Evolutionary conservation across 2,113 vertebrate species (phyloP), one percentile per base, ranked within the genome.

Genomic region (Lagopus muta): DNA sequence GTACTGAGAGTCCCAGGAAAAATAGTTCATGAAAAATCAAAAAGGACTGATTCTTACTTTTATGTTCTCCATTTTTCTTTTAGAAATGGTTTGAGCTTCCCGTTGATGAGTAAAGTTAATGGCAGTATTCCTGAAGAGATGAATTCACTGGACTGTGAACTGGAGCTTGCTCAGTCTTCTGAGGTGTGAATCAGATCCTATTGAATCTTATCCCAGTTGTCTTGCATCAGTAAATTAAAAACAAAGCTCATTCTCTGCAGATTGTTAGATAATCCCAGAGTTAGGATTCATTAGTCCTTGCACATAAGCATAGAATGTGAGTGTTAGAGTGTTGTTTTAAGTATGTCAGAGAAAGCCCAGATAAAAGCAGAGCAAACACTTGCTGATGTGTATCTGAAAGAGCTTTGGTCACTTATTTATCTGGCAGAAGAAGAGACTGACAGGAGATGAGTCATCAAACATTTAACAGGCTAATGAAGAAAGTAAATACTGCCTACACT

Each of bases 91-190:
- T 94, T 97, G 52, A 94, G 52, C 42, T 95, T 98, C 36, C 98
- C 98, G 0, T 79, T 93, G 40, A 90, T 97, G 8, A 97, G 94
- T 91, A 97, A 98, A 84, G 47, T 94, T 75, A 98, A 97, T 86
- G 96, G 97, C 66, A 96, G 71, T 74, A 50, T 73, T 75, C 95
- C 95, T 32, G 98, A 98, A 75, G 90, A 80, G 42, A 67, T 17
- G 8, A 94, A 88, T 24, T 99, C 98, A 13, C 93, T 99, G 55
- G 98, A 97, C 64, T 96, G 94, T 21, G 99, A 99, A 76, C 97
- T 99, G 92, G 97, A 98, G 86, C 96, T 99, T 83, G 99, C 99
- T 62, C 98, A 98, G n/a, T 97, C 97, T 91, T 93, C 96, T 76
- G 98, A 99, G 98, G 99, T 99, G 94, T 16, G 91, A 74, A 58